A percentile compares a stretch with the other conserved stretches of the same genome.
These are phyloP conservation scores for Pristionchus pacificus DNA, from an alignment of 1,140 invertebrate genomes.

Conservation along the genomic window DNA sequence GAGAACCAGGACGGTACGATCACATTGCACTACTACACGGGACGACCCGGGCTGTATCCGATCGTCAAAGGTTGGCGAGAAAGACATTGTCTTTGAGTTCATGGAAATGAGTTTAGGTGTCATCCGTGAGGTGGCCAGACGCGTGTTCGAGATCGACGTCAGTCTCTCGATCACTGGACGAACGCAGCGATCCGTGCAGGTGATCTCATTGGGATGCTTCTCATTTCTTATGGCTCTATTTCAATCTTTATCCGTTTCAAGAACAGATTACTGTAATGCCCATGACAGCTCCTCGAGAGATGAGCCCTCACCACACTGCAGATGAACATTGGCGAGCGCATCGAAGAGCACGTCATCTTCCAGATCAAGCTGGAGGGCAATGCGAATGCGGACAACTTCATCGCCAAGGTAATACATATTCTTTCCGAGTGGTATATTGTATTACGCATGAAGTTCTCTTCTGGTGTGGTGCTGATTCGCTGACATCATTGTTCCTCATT, in stretches of 20 bases:
- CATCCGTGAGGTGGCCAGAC: slow-evolving; percentile 38
- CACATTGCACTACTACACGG: slow-evolving; percentile 59
- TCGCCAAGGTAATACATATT: neutral
- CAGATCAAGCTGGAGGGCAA: slow-evolving; percentile 24
- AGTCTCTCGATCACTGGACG: slow-evolving; percentile 24
- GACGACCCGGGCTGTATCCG: slow-evolving; percentile 55
- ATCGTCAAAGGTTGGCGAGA: slow-evolving; percentile 58
- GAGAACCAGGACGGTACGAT: slow-evolving; percentile 53
- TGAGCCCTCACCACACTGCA: slow-evolving; percentile 34
- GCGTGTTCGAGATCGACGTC: slow-evolving; percentile 42
- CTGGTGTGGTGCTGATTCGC: too few relatives aligned
- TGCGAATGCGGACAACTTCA: neutral
- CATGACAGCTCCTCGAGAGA: neutral
- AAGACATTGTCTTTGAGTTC: neutral
- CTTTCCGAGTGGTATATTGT: neutral
- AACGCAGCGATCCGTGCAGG: slow-evolving; percentile 12
- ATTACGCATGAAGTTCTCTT: too few relatives aligned
- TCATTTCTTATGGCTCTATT: neutral
- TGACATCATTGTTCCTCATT: too few relatives aligned
- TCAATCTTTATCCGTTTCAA: neutral
- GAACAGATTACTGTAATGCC: neutral
- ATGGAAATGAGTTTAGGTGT: slow-evolving; percentile 33
- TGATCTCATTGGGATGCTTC: slow-evolving; percentile 2
- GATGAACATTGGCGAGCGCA: slow-evolving; percentile 35
- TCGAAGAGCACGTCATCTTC: slow-evolving; percentile 41